Conservation (phyloP, 2,797 vertebrate species). For the Ara ararauna region DNA sequence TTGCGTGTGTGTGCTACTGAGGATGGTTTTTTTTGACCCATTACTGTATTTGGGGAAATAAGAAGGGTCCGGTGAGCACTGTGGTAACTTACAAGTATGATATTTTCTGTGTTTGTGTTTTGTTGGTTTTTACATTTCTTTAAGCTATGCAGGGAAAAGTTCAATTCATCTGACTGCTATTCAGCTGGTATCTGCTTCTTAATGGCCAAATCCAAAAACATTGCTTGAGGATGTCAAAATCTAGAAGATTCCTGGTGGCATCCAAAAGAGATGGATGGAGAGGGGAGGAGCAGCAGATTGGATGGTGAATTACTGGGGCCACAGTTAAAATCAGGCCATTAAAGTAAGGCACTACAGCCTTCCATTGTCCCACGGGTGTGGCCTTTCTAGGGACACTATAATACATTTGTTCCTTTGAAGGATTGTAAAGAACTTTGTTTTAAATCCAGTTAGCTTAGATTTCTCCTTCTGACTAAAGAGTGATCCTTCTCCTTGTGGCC, state of each 20-base stretch:
- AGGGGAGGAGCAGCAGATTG: background rate
- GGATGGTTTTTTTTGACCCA: background rate
- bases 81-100: background rate
- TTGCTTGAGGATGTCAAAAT: background rate
- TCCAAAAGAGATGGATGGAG: background rate
- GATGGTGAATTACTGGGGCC: background rate
- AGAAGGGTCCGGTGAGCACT: background rate
- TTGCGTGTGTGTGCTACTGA: background rate
- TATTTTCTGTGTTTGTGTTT: background rate
- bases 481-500: background rate
- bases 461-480: background rate
- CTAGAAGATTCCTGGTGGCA: background rate
- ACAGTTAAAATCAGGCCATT: background rate
- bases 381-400: background rate
- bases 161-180: background rate
- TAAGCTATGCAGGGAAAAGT: background rate
- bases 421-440: background rate
- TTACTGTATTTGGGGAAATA: background rate
- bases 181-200: background rate
- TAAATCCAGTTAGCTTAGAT: background rate
- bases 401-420: background rate
- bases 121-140: background rate
- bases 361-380: background rate
- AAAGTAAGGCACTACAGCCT: background rate
- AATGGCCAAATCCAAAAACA: background rate